phyloP scores from a whole-genome alignment of 2,113 vertebrate genomes.

The Herpetotheres cachinnans region DNA sequence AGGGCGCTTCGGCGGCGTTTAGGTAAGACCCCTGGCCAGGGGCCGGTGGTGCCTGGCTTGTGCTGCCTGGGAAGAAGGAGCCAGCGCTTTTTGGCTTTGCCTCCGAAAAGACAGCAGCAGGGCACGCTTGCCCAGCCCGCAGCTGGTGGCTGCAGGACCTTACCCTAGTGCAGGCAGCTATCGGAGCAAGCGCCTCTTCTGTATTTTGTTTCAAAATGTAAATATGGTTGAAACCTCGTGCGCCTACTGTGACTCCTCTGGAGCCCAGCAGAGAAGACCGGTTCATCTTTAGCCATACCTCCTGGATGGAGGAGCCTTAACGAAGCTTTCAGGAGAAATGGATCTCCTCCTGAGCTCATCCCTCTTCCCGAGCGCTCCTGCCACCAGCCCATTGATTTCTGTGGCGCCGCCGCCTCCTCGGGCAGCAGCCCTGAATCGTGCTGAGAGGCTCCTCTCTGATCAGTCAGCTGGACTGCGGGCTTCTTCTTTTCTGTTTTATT shows the following conservation, averaged over 20 bases:
- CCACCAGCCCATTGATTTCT: not conserved
- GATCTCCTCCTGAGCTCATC: not conserved
- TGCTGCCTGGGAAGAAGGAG: not conserved
- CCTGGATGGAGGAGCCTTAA: not conserved
- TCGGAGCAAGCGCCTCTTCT: rapidly evolving
- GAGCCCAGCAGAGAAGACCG: not conserved
- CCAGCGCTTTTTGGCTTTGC: not conserved
- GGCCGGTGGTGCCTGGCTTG: not conserved
- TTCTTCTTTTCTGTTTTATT: not conserved
- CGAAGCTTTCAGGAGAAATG: not conserved
- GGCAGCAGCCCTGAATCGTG: not conserved
- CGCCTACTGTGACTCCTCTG: rapidly evolving
- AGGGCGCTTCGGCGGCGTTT: rapidly evolving
- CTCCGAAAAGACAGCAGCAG: not conserved
- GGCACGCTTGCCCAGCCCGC: not conserved
- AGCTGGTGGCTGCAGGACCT: not conserved
- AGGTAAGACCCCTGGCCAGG: not conserved
- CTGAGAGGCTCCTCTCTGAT: not conserved
- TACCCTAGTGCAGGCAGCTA: not conserved
- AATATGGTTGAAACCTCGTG: not conserved
- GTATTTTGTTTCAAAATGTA: not conserved
- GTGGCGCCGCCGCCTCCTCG: rapidly evolving
- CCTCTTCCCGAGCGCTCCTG: rapidly evolving
- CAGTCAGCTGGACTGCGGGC: rapidly evolving
- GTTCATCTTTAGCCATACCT: rapidly evolving